phyloP scores from a whole-genome alignment of 2,113 vertebrate genomes.

The Serilophus lunatus region DNA sequence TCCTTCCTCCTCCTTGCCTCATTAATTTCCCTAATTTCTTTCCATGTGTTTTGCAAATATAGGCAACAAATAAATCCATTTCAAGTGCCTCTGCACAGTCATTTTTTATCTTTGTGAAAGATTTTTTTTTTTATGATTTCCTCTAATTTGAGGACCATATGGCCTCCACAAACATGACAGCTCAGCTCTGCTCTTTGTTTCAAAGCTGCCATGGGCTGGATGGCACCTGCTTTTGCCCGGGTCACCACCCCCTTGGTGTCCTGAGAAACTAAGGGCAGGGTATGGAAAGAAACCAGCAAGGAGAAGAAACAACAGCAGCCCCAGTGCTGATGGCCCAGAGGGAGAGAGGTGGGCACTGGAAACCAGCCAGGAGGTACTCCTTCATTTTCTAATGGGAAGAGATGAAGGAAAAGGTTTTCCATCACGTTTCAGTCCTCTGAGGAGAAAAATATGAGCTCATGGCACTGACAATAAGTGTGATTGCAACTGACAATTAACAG shows the following conservation, averaged over 20 bases:
- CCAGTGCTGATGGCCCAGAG: fast-evolving
- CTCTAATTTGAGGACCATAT: not conserved
- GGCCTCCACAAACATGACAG: not conserved
- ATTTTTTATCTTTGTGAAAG: not conserved
- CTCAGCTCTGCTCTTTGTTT: not conserved
- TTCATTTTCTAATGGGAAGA: not conserved
- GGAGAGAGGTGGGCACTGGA: fast-evolving
- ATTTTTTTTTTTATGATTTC: not conserved
- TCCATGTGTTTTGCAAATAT: not conserved
- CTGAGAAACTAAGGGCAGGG: not conserved
- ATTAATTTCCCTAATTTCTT: not conserved
- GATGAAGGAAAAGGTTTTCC: not conserved
- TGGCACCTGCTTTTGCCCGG: not conserved
- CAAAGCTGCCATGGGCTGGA: not conserved
- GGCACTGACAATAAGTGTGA: fast-evolving
- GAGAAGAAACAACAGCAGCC: not conserved
- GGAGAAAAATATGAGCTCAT: not conserved
- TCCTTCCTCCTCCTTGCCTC: not conserved
- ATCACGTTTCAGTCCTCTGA: not conserved
- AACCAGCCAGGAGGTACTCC: not conserved
- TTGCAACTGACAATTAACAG: not conserved
- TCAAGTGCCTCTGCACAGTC: not conserved
- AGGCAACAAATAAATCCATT: not conserved
- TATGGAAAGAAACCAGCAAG: not conserved
- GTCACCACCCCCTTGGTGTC: not conserved